A percentile compares a stretch with the other conserved stretches of the same genome.
These are phyloP conservation scores for Anisognathus igniventris DNA, from an alignment of 2,797 vertebrate genomes.

Conservation along the genomic window DNA sequence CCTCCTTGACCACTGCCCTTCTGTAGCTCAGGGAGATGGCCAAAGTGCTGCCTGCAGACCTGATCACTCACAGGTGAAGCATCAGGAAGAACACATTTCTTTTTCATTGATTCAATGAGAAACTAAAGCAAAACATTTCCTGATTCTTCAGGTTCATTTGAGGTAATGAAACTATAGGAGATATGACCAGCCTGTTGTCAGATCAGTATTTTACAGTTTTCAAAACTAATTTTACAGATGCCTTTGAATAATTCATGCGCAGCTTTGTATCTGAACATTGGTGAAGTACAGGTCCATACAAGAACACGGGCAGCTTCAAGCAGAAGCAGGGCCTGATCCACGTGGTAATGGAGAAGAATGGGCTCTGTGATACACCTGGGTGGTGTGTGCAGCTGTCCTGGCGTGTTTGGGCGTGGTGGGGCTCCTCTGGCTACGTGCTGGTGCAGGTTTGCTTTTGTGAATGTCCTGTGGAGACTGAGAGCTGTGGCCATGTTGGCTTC, in stretches of 20 bases:
- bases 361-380: background rate
- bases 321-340: background rate
- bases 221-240: background rate
- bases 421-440: background rate
- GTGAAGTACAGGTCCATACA: background rate
- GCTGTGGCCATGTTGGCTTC: rapidly evolving
- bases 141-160: background rate
- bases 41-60: background rate
- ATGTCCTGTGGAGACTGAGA: background rate
- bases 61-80: background rate
- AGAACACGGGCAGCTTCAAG: background rate
- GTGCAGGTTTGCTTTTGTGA: background rate
- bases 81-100: background rate
- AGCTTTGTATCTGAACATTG: background rate
- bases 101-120: background rate
- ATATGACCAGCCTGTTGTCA: background rate
- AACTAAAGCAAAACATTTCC: background rate
- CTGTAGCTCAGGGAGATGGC: background rate
- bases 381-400: background rate
- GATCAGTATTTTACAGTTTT: background rate
- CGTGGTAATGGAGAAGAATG: background rate
- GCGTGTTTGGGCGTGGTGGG: background rate
- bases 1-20: background rate
- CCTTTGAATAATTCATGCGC: background rate
- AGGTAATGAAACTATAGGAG: background rate